phyloP scores from a whole-genome alignment of 2,797 vertebrate genomes.

The Chloroceryle inda region DNA sequence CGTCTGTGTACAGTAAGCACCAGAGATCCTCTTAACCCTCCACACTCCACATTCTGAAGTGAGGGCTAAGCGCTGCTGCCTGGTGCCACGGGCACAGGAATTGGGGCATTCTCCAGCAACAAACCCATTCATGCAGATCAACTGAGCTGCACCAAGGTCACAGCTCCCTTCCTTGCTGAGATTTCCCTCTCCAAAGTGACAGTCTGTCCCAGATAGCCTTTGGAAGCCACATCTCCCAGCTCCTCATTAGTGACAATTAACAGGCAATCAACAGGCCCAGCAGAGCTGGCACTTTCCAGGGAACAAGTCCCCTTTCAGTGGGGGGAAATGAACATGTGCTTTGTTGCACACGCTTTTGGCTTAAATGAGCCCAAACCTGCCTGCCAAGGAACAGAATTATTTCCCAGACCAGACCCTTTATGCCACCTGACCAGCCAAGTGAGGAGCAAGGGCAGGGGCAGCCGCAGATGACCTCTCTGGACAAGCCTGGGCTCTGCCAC shows the following conservation, averaged over 20 bases:
- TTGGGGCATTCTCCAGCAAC: neutral
- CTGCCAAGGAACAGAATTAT: neutral
- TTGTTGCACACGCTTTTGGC: neutral
- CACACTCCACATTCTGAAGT: neutral
- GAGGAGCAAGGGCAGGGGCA: neutral
- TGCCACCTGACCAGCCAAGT: neutral
- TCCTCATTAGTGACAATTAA: slow-evolving; percentile 80
- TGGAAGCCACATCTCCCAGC: slow-evolving; percentile 34
- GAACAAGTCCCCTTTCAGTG: slow-evolving; percentile 44
- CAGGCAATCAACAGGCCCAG: slow-evolving; percentile 43
- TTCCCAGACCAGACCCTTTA: neutral
- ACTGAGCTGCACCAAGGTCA: neutral
- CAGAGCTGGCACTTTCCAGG: slow-evolving; percentile 36
- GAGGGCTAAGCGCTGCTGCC: neutral
- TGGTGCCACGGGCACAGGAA: neutral
- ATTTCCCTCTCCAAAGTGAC: slow-evolving; percentile 12
- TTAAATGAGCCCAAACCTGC: neutral
- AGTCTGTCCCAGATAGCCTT: slow-evolving; percentile 52
- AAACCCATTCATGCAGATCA: neutral
- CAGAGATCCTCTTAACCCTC: slow-evolving; percentile 37
- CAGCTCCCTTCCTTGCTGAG: neutral
- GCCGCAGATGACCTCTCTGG: neutral
- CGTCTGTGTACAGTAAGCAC: slow-evolving; percentile 23
- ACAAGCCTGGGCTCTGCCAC: neutral
- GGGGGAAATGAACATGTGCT: slow-evolving; percentile 25